Evolutionary conservation across 2,888 invertebrate species (phyloP).

Genomic region (Drosophila testacea): DNA sequence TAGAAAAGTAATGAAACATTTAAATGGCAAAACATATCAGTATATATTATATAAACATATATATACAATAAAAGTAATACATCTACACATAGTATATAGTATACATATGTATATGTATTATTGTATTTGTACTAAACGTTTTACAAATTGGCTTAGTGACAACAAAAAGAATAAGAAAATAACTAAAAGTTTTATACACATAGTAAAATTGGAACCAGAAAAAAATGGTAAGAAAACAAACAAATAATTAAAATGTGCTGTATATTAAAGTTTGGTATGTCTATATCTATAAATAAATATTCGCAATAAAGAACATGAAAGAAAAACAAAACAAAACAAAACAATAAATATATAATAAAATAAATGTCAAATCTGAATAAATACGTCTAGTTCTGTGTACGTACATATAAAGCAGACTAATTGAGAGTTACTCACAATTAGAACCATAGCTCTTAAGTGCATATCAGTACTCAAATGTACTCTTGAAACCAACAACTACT

Average conservation of each 20-base stretch:
- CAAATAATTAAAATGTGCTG: slow-evolving; percentile 45
- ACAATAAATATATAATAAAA: slow-evolving; percentile 50
- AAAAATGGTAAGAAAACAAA: slow-evolving; percentile 29
- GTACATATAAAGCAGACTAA: slow-evolving; percentile 29
- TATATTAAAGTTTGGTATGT: slow-evolving; percentile 76
- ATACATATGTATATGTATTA: slow-evolving; percentile 65
- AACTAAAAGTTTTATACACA: slow-evolving; percentile 72
- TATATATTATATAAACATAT: slow-evolving; percentile 72
- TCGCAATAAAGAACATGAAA: slow-evolving; percentile 29
- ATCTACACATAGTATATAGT: slow-evolving; percentile 52
- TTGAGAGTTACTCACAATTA: slow-evolving; percentile 24
- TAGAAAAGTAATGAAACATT: slow-evolving; percentile 59
- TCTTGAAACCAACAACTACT: slow-evolving; percentile 50
- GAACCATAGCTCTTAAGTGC: slow-evolving; percentile 46
- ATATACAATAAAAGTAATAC: slow-evolving; percentile 59
- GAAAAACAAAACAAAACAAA: slow-evolving; percentile 35
- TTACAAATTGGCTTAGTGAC: slow-evolving; percentile 79
- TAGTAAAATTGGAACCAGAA: slow-evolving; percentile 68
- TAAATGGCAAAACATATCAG: slow-evolving; percentile 79
- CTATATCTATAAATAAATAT: slow-evolving; percentile 76
- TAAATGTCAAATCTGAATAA: slow-evolving; percentile 50
- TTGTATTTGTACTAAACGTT: slow-evolving; percentile 81
- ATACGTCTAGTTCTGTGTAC: slow-evolving; percentile 43
- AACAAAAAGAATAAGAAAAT: slow-evolving; percentile 42
- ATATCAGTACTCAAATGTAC: slow-evolving; percentile 50